These are phyloP conservation scores for Zonitis immaculata DNA, from an alignment of 2,888 invertebrate genomes.

Conservation along the genomic window DNA sequence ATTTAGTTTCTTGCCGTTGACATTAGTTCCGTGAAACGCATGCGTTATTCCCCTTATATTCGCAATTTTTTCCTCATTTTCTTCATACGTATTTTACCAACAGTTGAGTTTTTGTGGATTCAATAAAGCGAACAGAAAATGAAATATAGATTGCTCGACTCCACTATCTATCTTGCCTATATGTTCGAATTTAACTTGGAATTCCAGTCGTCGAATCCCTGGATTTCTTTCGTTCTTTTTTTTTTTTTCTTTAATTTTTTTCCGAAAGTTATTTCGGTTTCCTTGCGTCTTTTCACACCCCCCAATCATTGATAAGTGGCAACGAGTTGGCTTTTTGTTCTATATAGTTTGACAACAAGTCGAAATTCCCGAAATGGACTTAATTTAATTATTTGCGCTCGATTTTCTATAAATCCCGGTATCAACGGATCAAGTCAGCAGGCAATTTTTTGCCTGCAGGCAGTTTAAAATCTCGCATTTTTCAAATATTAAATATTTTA, in stretches of 20 bases:
- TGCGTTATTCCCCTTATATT: constrained; percentile 12
- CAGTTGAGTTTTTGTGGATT: constrained; percentile 34
- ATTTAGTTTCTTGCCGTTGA: constrained; percentile 24
- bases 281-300: constrained; percentile 28
- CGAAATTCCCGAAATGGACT: background rate
- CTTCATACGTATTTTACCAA: constrained; percentile 23
- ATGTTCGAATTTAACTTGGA: constrained; percentile 29
- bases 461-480: too few species aligned
- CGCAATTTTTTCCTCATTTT: background rate
- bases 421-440: background rate
- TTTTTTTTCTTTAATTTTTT: too few species aligned
- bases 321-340: constrained; percentile 22
- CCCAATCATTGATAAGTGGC: constrained; percentile 30
- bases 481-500: too few species aligned
- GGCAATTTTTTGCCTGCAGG: background rate
- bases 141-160: constrained; percentile 41
- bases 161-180: constrained; percentile 24
- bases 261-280: too few species aligned
- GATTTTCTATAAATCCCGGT: background rate
- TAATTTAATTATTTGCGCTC: constrained; percentile 6
- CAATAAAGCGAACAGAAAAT: constrained; percentile 36
- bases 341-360: constrained; percentile 1
- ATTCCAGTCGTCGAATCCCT: constrained; percentile 30
- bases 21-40: constrained; percentile 16
- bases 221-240: constrained; percentile 36